Evolutionary conservation across 2,797 vertebrate species (phyloP), one percentile per base, ranked within the genome.

Genomic region (Vipera ursinii): DNA sequence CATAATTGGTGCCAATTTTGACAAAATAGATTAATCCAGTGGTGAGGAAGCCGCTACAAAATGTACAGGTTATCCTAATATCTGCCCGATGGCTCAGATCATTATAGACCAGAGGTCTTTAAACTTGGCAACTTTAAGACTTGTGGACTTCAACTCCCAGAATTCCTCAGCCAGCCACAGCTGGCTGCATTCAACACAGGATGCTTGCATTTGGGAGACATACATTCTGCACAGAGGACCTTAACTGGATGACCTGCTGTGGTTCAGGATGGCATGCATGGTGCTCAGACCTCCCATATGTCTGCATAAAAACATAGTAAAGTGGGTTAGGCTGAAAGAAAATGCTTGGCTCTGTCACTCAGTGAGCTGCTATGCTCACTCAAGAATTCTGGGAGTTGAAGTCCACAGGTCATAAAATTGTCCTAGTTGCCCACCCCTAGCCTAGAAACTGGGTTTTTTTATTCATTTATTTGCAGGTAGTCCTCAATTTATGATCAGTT

Each of bases 1-100:
- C 93, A 69, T 89, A 95, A 97, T 92, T 3, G 44, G 92, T 96
- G 93, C 94, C 94, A 63, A 63, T 96, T 97, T 93, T 94, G 95
- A 65, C 48, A 95, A 56, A 73, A 92, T 73, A 87, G 94, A 95
- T 96, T 94, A 94, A 90, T 94, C 95, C 94, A 96, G 95, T 95
- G 95, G 94, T 91, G 96, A 95, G 95, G 95, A 95, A 96, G 96
- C 93, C 93, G 93, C 93, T 56, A 22, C 88, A 2, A 92, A 91
- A 95, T 90, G 90, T 4, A 51, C 20, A 91, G 22, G 0, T 78
- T 78, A 26, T 26, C 88, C 86, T 92, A 82, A 89, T 87, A 94
- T 78, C 91, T 93, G 92, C 89, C 90, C 91, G 88, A 93, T 92
- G 73, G 32, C 3, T 10, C 0, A 2, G 48, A 86, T 92, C 82